Percentiles rank a stretch among this genome's conserved stretches.
phyloP scores from a whole-genome alignment of 2,797 vertebrate species.

The Chrysocyon brachyurus region DNA sequence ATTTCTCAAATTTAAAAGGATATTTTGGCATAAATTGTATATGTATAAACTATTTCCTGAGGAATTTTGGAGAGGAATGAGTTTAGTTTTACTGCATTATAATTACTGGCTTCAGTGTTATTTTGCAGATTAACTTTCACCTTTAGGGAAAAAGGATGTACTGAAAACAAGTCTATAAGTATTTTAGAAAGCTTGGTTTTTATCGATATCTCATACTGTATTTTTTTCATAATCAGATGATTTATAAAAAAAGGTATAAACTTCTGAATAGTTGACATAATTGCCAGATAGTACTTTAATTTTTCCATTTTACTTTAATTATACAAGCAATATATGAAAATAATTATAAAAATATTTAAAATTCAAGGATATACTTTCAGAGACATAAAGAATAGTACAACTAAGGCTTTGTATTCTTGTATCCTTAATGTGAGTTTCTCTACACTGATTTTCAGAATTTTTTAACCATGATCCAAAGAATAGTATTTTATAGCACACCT shows the following conservation, averaged over 20 bases:
- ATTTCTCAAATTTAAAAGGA: conserved; percentile 31
- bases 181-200: conserved; percentile 34
- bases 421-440: neutral
- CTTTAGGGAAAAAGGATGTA: neutral
- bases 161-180: conserved; percentile 26
- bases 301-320: conserved; percentile 57
- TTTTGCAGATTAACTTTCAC: conserved; percentile 34
- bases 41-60: neutral
- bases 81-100: conserved; percentile 26
- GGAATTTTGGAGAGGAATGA: neutral
- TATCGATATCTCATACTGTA: conserved; percentile 7
- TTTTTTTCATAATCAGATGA: conserved; percentile 36
- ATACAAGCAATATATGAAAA: conserved; percentile 39
- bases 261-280: conserved; percentile 46
- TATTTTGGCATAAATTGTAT: neutral
- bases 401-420: neutral
- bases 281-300: neutral
- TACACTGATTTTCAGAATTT: neutral
- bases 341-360: conserved; percentile 5
- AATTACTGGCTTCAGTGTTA: neutral
- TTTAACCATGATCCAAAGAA: conserved; percentile 7
- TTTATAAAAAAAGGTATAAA: conserved; percentile 26
- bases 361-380: conserved; percentile 4
- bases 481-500: neutral
- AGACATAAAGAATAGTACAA: neutral